Conservation (phyloP, 2,888 invertebrate species). For the Melieria picta region DNA sequence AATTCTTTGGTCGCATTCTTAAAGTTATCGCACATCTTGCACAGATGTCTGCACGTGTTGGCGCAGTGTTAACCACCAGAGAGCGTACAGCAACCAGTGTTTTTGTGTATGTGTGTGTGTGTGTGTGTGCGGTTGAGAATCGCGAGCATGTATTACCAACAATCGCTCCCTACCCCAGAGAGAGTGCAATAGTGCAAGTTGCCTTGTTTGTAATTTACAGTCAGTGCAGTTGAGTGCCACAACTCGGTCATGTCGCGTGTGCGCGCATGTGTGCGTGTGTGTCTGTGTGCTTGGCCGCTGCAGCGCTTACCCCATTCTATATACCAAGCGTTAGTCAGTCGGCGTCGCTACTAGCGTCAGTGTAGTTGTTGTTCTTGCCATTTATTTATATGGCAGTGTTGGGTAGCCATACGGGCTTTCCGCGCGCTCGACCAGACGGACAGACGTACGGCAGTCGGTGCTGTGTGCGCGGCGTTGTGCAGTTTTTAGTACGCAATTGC, state of each 20-base stretch:
- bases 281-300: not conserved
- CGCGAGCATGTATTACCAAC: not conserved
- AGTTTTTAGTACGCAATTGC: constrained; percentile 33
- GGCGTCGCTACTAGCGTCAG: not conserved
- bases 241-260: not conserved
- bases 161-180: not conserved
- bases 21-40: too few relatives aligned
- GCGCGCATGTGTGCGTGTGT: not conserved
- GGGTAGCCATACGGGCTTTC: too few relatives aligned
- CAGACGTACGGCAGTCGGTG: not conserved
- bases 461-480: constrained; percentile 6
- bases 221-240: constrained; percentile 19
- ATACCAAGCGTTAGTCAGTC: too few relatives aligned
- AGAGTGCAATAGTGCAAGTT: constrained; percentile 19
- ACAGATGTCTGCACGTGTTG: too few relatives aligned
- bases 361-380: constrained; percentile 8
- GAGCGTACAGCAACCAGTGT: not conserved
- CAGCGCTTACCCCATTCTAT: not conserved
- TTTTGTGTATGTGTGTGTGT: not conserved
- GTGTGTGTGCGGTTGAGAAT: not conserved
- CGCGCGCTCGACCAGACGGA: not conserved
- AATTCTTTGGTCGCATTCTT: too few relatives aligned
- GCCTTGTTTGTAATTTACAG: constrained; percentile 21
- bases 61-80: not conserved
- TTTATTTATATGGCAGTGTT: not conserved